A percentile compares a stretch with the other conserved stretches of the same genome.
Conservation (phyloP, 1,140 invertebrate species). For the Pentalonia nigronervosa region DNA sequence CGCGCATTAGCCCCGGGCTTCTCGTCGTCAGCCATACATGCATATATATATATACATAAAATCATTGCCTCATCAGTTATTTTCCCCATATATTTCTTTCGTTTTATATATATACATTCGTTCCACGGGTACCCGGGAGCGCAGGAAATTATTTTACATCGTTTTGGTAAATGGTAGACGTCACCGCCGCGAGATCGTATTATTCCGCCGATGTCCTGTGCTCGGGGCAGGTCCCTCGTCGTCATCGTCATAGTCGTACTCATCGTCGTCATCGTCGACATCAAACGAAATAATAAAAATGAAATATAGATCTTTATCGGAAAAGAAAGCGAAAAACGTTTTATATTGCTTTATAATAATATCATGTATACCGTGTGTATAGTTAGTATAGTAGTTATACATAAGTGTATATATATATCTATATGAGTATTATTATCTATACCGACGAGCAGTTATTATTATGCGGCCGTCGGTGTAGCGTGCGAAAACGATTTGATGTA, state of each 20-base stretch:
- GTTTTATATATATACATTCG: neutral
- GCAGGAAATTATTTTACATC: constrained; percentile 53
- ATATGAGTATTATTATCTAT: neutral
- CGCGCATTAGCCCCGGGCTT: neutral
- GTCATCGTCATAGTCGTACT: neutral
- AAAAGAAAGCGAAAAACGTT: constrained; percentile 12
- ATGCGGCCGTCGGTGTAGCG: neutral
- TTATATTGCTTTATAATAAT: constrained; percentile 43
- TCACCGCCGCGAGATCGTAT: neutral
- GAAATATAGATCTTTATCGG: constrained; percentile 10
- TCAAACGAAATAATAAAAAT: constrained; percentile 39
- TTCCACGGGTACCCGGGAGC: constrained; percentile 26
- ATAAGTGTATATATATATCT: neutral
- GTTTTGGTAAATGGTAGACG: constrained; percentile 51
- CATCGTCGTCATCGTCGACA: neutral
- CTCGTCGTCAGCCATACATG: neutral
- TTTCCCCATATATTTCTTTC: neutral
- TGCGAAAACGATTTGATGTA: constrained; percentile 22
- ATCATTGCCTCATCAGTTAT: neutral
- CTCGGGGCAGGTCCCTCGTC: constrained; percentile 5
- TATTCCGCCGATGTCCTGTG: neutral
- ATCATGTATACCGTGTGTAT: neutral
- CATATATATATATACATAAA: neutral
- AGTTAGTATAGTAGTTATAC: neutral
- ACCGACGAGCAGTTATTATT: neutral